A percentile compares a stretch with the other conserved stretches of the same genome.
Conservation (phyloP, 2,797 vertebrate genomes). For the Leptoclinus maculatus region DNA sequence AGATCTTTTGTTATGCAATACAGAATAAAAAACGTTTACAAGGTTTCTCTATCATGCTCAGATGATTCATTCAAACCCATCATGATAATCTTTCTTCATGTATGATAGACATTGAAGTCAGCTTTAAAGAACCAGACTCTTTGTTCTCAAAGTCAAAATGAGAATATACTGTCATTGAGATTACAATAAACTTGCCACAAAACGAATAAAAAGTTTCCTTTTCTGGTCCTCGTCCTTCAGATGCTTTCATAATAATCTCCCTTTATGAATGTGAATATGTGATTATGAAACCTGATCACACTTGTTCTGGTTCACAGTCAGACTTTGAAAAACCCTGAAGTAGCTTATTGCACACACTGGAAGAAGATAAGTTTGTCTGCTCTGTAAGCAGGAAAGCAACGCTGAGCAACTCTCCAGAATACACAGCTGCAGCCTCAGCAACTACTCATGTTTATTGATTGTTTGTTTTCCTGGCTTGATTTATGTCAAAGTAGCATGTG, state of each 20-base stretch:
- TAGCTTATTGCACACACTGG: not conserved
- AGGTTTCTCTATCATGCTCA: not conserved
- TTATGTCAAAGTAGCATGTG: conserved; percentile 9
- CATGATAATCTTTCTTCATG: not conserved
- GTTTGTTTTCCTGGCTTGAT: conserved; percentile 28
- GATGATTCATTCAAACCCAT: not conserved
- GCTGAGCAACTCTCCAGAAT: conserved; percentile 2
- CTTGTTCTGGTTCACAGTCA: not conserved
- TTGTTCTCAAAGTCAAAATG: not conserved
- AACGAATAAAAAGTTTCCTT: not conserved
- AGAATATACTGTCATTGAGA: not conserved
- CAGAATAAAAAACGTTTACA: not conserved
- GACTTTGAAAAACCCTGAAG: not conserved
- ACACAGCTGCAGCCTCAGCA: conserved; percentile 3
- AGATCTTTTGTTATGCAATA: not conserved
- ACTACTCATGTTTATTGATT: conserved; percentile 8
- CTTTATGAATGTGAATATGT: not conserved
- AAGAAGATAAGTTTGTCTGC: not conserved
- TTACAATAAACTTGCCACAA: not conserved
- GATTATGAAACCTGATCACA: not conserved
- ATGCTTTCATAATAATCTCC: not conserved
- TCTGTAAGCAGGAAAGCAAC: not conserved
- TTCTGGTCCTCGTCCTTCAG: not conserved
- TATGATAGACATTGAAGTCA: not conserved
- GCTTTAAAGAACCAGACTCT: not conserved